phyloP scores from a whole-genome alignment of 1,140 invertebrate species.

The Dufourea novaeangliae region DNA sequence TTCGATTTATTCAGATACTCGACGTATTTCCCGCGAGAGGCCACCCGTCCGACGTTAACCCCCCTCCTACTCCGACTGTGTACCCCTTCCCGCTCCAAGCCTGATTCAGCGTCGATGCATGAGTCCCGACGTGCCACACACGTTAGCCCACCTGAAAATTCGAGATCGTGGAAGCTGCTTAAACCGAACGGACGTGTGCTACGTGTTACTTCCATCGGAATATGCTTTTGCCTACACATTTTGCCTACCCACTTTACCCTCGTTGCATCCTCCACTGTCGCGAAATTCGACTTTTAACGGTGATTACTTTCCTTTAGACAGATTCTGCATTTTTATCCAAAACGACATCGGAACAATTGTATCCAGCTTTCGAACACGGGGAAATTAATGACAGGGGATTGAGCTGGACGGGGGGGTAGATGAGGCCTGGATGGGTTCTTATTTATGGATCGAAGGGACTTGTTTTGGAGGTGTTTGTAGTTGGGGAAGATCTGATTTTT shows the following conservation, averaged over 20 bases:
- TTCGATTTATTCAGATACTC: conserved; percentile 80
- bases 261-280: neutral
- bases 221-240: neutral
- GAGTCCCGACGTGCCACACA: conserved; percentile 54
- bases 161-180: conserved; percentile 28
- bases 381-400: no score
- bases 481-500: no score
- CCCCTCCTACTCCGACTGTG: neutral
- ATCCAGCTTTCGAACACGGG: no score
- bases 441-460: no score
- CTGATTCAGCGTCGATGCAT: conserved; percentile 64
- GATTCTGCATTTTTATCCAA: no score
- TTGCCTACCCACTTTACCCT: neutral
- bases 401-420: no score
- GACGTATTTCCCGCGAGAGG: conserved; percentile 77
- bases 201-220: neutral
- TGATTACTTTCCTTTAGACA: no score
- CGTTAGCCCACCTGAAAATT: conserved; percentile 36
- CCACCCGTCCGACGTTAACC: conserved; percentile 37
- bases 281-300: conserved; percentile 11
- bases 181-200: conserved; percentile 37
- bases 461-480: no score
- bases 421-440: no score
- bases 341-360: no score
- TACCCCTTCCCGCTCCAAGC: conserved; percentile 6